Base-by-base conservation (phyloP, 2,113 vertebrate genomes). In the Rattus norvegicus region DNA sequence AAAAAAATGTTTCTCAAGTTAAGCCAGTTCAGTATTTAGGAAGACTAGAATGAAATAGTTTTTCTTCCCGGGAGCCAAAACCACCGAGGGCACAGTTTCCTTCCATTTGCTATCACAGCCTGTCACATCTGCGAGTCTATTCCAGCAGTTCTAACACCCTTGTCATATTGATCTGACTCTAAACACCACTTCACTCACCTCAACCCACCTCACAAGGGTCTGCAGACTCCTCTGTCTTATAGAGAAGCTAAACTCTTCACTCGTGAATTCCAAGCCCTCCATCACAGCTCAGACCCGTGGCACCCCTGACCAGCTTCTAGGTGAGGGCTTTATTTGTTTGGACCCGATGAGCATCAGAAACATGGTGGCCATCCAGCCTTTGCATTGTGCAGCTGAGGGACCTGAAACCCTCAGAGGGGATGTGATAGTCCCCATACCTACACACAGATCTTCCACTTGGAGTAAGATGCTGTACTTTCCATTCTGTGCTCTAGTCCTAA, bases 21-120 rank as follows among this genome's bases (percentile, higher is more conserved):
- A 36, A 36, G 8, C 2, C 17, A 76, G 13, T 92, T 95, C 92
- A 54, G 88, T 80, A 81, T 80, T 92, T 97, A 95, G 91, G 79
- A 93, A 96, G 67, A 94, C 79, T 20, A 4, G 70, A 84, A 28
- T 85, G 10, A 33, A 52, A 84, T 87, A 16, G 84, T 92, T 88
- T 88, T 93, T 43, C 88, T 33, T 75, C 90, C 56, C 70, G 56
- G 75, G 24, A 95, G 85, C 43, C 36, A 84, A 97, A 96, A 93
- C 61, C 88, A 92, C 52, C 73, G 36, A 94, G 33, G 43, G 63
- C 26, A 43, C 88, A 22, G 92, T 93, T 95, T n/a, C 39, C 88
- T 95, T 80, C 47, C 84, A 69, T 97, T 89, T 73, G 54, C 56
- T 90, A 30, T 90, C 73, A 49, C 63, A 72, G 7, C 26, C 26